phyloP scores from a whole-genome alignment of 2,797 vertebrate species.

The Rhynchotus rufescens region DNA sequence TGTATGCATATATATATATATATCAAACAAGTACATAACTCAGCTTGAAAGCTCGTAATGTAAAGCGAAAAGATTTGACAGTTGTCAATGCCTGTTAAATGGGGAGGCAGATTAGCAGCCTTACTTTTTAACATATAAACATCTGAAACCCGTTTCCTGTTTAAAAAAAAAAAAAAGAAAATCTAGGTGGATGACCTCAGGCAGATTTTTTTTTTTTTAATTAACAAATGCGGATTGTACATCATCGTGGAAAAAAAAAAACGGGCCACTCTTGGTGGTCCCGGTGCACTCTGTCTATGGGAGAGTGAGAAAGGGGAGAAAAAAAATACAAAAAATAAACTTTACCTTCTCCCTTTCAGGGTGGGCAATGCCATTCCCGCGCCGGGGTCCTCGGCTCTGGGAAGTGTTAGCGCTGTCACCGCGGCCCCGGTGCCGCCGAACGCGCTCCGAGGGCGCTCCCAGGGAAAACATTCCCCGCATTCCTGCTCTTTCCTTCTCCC shows the following conservation, averaged over 20 bases:
- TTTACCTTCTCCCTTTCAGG: slow-evolving; percentile 91
- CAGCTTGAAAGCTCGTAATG: slow-evolving; percentile 3
- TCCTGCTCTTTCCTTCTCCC: slow-evolving; percentile 73
- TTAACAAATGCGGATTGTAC: slow-evolving; percentile 82
- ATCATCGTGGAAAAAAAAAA: slow-evolving; percentile 56
- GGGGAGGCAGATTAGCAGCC: slow-evolving; percentile 76
- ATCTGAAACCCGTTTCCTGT: slow-evolving; percentile 86
- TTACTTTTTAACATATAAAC: slow-evolving; percentile 79
- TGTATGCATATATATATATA: not conserved
- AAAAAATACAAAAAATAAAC: slow-evolving; percentile 95
- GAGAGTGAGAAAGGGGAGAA: slow-evolving; percentile 72
- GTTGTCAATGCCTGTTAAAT: slow-evolving; percentile 60
- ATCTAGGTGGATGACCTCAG: slow-evolving; percentile 79
- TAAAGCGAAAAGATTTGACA: slow-evolving; percentile 12
- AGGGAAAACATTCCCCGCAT: slow-evolving; percentile 86
- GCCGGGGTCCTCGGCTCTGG: slow-evolving; percentile 89
- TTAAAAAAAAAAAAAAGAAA: slow-evolving; percentile 26
- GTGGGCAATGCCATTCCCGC: slow-evolving; percentile 94
- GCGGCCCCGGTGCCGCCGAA: slow-evolving; percentile 67
- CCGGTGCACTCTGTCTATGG: slow-evolving; percentile 79
- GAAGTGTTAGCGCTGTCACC: slow-evolving; percentile 95
- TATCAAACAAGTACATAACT: not conserved
- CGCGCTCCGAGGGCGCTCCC: slow-evolving; percentile 58
- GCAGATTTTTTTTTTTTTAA: slow-evolving; percentile 69
- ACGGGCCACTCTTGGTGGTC: slow-evolving; percentile 90